Conservation (phyloP, 2,113 vertebrate genomes). For the Puntigrus tetrazona region DNA sequence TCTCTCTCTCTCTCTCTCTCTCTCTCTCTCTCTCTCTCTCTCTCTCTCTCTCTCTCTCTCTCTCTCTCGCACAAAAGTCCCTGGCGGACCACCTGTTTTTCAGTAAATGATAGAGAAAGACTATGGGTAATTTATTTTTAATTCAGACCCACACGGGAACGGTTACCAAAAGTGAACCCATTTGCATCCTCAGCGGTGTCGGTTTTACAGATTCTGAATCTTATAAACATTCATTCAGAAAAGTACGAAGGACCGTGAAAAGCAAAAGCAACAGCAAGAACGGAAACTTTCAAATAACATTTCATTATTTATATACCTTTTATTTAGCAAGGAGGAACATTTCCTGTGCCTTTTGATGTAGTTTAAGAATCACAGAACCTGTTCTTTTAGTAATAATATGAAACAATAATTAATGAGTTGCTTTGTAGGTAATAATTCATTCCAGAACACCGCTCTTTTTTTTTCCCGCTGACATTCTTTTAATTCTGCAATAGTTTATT, state of each 20-base stretch:
- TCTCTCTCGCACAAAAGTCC: slow-evolving; percentile 3
- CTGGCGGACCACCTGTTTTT: neutral
- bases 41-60: no score
- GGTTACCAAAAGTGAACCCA: neutral
- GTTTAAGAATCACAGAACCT: neutral
- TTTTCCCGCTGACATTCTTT: neutral
- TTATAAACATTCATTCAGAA: neutral
- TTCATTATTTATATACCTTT: neutral
- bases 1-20: no score
- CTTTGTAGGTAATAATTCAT: neutral
- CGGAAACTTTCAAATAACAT: neutral
- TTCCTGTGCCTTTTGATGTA: neutral
- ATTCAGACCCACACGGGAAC: neutral
- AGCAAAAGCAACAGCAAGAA: no score
- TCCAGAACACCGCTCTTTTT: neutral
- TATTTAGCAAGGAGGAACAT: neutral
- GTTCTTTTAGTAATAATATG: neutral
- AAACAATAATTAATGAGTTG: neutral
- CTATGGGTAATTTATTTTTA: neutral
- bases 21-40: no score
- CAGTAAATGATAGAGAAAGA: neutral
- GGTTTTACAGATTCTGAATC: neutral
- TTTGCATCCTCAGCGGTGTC: neutral
- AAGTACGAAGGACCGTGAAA: neutral
- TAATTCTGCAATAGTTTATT: neutral